Evolutionary conservation across 2,113 vertebrate species (phyloP), one percentile per base, ranked within the genome.

Genomic region (Bubo bubo): DNA sequence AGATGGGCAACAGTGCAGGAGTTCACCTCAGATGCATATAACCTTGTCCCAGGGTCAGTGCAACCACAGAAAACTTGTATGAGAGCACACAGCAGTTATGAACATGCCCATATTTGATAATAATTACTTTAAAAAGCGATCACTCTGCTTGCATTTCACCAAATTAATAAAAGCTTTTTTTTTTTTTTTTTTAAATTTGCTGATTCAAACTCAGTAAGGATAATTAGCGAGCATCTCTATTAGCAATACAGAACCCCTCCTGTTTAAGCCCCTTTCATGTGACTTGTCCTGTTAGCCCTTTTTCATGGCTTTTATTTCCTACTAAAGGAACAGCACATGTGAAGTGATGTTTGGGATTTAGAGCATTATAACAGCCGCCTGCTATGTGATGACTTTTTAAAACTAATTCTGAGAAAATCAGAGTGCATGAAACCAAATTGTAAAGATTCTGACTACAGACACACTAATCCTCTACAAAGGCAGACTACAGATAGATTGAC

Each of bases 361-460:
- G 74, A 72, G 45, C 17, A 79, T 87, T 87, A 4, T 23, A 94
- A 79, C 30, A 92, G 62, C 56, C 2, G 32, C 70, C 49, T 75
- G 53, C 60, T 81, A 73, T 18, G 49, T 70, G 74, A 84, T 0
- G 0, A 79, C 62, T 91, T 91, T 88, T 87, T 41, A 53, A 67
- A 90, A 87, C 45, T 66, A 87, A 64, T 83, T 82, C 77, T 79
- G 70, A 86, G 77, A 93, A 95, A 96, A 91, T 76, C 84, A 91
- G 86, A 87, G 56, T 55, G 84, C 4, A 0, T 88, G 88, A 95
- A 94, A 82, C 26, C 1, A 0, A 88, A 80, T 18, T 3, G 7
- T 59, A 86, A 91, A 81, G 86, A 68, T 64, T 37, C 49, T 76
- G 70, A 89, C 67, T 60, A 74, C 35, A 64, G 63, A 52, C 39